Evolutionary conservation across 2,113 vertebrate genomes (phyloP).

Genomic region (Mustela nigripes): DNA sequence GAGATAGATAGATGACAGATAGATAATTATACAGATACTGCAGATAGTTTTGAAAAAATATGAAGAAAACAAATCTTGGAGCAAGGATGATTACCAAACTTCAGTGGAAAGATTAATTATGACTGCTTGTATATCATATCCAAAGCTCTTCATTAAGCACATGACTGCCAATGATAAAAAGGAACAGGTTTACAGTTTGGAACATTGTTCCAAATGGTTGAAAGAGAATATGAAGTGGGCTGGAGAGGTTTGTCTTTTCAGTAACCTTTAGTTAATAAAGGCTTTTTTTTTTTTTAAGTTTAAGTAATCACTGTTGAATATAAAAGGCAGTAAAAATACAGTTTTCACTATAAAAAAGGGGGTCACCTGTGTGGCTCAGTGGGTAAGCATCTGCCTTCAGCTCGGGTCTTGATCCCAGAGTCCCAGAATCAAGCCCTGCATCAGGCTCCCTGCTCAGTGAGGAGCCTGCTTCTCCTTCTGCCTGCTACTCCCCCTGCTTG

Average conservation of each 20-base stretch:
- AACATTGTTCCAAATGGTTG: constrained; percentile 92
- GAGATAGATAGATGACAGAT: no score
- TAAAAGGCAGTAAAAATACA: constrained; percentile 81
- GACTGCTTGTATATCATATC: constrained; percentile 91
- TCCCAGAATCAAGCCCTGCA: no score
- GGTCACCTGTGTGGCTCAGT: no score
- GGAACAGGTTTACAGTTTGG: constrained; percentile 94
- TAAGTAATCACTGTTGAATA: constrained; percentile 84
- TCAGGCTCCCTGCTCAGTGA: no score
- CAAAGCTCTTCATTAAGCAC: constrained; percentile 93
- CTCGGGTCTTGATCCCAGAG: no score
- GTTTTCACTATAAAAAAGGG: constrained; percentile 58
- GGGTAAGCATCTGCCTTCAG: no score
- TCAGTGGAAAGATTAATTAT: constrained; percentile 91
- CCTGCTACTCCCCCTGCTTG: no score
- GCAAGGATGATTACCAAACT: constrained; percentile 89
- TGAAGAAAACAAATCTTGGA: constrained; percentile 84
- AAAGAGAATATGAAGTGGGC: constrained; percentile 95
- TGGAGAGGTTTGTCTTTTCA: constrained; percentile 91
- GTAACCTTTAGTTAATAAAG: constrained; percentile 79
- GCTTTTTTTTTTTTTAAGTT: constrained; percentile 70
- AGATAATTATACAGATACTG: no score
- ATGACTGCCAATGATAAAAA: constrained; percentile 89
- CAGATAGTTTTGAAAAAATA: constrained; percentile 45
- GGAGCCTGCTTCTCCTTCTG: no score